Base-by-base conservation (phyloP, 2,888 invertebrate genomes). In the Eutolmus rufibarbis region DNA sequence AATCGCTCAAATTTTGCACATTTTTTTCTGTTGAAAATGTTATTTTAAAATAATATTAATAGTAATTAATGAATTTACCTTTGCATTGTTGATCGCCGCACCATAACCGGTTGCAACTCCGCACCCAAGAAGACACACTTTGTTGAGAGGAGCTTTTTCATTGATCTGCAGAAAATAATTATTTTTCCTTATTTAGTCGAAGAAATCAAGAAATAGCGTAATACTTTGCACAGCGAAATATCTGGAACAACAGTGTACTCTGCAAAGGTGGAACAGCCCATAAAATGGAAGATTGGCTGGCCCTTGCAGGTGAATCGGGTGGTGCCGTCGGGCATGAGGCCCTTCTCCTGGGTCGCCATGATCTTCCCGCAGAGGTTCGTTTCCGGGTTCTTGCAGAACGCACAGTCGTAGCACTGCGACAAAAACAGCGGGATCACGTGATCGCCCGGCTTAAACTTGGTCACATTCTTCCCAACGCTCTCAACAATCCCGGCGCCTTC, bases 401-500 rank as follows among this genome's bases (percentile, higher is more conserved):
- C 98, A 93, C 99, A 99, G 28, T 97, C 96, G 43, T 96, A 95
- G 93, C 99, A 99, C 93, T 99, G 99, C 0, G 99, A 99, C 88
- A 98, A 96, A 91, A 99, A 99, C 37, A 98, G 93, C 0, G 99
- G 99, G 89, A 99, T 95, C 19, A 99, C 99, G 93, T 98, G 98
- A 92, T 99, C 99, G 92, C 98, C 98, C 56, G 96, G 94, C 91
- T 96, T 94, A 57, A 98, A 96, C 82, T 95, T 94, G 0, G 96
- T 97, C 0, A 99, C 99, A 23, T 97, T 97, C 91, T 96, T 96
- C 0, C 99, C 99, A 82, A 99, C 95, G 92, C 98, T 98, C 92
- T 99, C 99, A n/a, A 99, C 98, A 90, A 99, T 95, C 56, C 99
- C 99, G 87, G 96, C 96, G 51, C 99, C 99, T 93, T 99, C 99